phyloP scores from a whole-genome alignment of 2,797 vertebrate species.

The Linurgus olivaceus region DNA sequence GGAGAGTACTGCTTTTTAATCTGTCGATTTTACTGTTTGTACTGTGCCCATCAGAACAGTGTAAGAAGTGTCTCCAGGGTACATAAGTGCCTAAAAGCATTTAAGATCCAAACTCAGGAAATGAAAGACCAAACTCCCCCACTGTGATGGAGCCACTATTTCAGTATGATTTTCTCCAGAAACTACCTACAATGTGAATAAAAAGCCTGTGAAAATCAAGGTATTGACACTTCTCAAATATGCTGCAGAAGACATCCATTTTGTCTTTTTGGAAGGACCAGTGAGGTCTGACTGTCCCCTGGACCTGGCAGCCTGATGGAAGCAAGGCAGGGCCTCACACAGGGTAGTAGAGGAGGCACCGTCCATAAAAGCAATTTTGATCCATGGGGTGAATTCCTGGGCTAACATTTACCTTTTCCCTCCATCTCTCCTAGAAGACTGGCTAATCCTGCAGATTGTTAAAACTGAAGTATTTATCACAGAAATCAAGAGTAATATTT shows the following conservation, averaged over 20 bases:
- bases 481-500: constrained; percentile 8
- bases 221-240: constrained; percentile 53
- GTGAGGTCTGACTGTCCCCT: constrained; percentile 24
- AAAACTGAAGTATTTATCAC: constrained; percentile 4
- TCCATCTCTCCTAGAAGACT: neutral
- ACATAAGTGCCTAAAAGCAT: constrained; percentile 26
- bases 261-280: neutral
- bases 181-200: constrained; percentile 58
- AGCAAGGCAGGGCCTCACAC: neutral
- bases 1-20: constrained; percentile 5
- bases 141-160: constrained; percentile 59
- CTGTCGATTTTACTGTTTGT: constrained; percentile 29
- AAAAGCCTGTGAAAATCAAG: constrained; percentile 55
- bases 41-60: constrained; percentile 50
- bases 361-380: constrained; percentile 11
- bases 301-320: neutral
- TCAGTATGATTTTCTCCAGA: constrained; percentile 54
- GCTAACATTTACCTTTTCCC: constrained; percentile 31
- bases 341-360: neutral
- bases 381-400: neutral
- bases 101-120: constrained; percentile 63
- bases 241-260: constrained; percentile 11
- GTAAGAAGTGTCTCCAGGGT: constrained; percentile 55
- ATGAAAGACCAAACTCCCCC: constrained; percentile 50
- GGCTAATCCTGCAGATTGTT: neutral